Percentiles rank a stretch among this genome's conserved stretches.
phyloP scores from a whole-genome alignment of 2,888 invertebrate species.

The Malthinus flaveolus region DNA sequence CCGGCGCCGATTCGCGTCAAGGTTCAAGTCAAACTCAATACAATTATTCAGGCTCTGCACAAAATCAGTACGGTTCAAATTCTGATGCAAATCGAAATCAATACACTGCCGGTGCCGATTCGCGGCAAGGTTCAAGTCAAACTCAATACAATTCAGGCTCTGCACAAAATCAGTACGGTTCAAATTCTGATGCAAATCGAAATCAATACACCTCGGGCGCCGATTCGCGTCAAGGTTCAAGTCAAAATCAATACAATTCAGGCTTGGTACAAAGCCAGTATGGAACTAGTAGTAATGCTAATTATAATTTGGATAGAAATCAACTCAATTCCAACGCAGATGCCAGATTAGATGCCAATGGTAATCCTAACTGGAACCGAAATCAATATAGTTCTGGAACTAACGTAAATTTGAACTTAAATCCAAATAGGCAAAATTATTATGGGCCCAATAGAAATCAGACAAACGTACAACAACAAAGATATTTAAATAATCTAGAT shows the following conservation, averaged over 20 bases:
- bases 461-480: not conserved
- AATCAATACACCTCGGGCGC: not conserved
- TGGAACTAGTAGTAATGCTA: not conserved
- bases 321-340: not conserved
- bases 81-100: not conserved
- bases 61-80: too few species aligned
- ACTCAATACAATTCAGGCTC: not conserved
- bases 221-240: not conserved
- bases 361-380: not conserved
- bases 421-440: not conserved
- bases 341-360: not conserved
- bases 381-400: not conserved
- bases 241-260: not conserved
- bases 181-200: not conserved
- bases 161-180: not conserved
- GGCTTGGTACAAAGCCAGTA: not conserved
- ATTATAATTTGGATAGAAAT: too few species aligned
- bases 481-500: conserved; percentile 13
- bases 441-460: too few species aligned
- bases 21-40: too few species aligned
- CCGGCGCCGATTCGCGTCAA: too few species aligned
- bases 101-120: not conserved
- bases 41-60: too few species aligned
- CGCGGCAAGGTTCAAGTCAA: not conserved
- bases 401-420: not conserved